Conservation (phyloP, 2,113 vertebrate genomes). For the Hippopotamus amphibius region DNA sequence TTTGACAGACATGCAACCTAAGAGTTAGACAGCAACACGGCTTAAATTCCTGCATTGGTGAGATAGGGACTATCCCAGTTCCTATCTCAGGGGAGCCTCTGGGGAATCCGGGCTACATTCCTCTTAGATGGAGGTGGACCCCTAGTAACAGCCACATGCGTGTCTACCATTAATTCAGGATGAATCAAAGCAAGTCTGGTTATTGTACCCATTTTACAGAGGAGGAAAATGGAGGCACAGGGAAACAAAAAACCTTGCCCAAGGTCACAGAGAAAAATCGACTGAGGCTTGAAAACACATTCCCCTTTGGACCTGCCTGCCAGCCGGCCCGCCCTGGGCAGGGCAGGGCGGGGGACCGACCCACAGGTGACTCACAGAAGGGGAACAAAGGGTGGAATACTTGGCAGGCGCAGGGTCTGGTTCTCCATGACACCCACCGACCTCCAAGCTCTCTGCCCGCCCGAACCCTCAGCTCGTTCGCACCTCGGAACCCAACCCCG, state of each 20-base stretch:
- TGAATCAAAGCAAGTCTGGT: background rate
- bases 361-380: constrained; percentile 57
- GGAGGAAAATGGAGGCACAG: background rate
- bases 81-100: background rate
- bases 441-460: background rate
- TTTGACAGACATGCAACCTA: background rate
- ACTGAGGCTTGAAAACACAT: background rate
- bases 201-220: background rate
- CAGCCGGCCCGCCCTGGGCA: background rate
- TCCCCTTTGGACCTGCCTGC: background rate
- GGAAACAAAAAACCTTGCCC: background rate
- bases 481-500: no score
- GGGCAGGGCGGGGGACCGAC: background rate
- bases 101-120: background rate
- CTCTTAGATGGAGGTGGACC: background rate
- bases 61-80: background rate
- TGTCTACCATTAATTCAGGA: background rate
- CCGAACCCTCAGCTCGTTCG: background rate
- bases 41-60: background rate
- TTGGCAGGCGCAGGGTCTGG: background rate
- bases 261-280: constrained; percentile 33
- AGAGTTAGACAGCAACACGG: background rate
- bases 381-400: background rate
- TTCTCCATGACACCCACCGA: background rate
- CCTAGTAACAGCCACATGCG: background rate